phyloP scores from a whole-genome alignment of 2,113 vertebrate genomes.

The Naja naja region DNA sequence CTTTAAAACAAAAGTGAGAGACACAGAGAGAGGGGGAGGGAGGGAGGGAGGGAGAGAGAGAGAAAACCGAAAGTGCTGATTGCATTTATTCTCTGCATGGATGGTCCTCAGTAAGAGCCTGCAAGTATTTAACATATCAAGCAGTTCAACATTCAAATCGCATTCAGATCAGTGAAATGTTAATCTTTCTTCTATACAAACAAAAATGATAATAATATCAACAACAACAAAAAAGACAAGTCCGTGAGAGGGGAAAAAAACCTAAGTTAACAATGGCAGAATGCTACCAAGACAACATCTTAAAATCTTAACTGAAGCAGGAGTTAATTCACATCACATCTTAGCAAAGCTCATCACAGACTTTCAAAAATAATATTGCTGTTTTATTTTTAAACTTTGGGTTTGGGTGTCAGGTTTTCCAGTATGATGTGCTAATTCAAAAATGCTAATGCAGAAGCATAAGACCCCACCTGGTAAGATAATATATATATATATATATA shows the following conservation, averaged over 20 bases:
- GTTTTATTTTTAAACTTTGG: constrained; percentile 56
- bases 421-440: constrained; percentile 58
- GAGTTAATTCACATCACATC: constrained; percentile 69
- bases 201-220: constrained; percentile 12
- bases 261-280: constrained; percentile 67
- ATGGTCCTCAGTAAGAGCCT: constrained; percentile 52
- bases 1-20: neutral
- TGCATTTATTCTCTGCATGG: constrained; percentile 48
- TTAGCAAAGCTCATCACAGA: constrained; percentile 70
- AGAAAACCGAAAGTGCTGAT: constrained; percentile 48
- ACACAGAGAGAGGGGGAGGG: too few relatives aligned
- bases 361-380: constrained; percentile 35
- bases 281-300: constrained; percentile 69
- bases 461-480: constrained; percentile 59
- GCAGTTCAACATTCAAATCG: constrained; percentile 59
- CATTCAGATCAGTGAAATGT: constrained; percentile 54
- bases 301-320: constrained; percentile 66
- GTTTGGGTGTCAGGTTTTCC: constrained; percentile 65
- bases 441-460: constrained; percentile 58
- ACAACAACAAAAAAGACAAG: constrained; percentile 55
- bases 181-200: constrained; percentile 50
- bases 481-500: constrained; percentile 21
- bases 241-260: constrained; percentile 48
- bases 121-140: constrained; percentile 47
- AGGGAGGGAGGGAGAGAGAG: constrained; percentile 41